Base-by-base conservation (phyloP, 2,797 vertebrate species). In the Holocentrus rufus region DNA sequence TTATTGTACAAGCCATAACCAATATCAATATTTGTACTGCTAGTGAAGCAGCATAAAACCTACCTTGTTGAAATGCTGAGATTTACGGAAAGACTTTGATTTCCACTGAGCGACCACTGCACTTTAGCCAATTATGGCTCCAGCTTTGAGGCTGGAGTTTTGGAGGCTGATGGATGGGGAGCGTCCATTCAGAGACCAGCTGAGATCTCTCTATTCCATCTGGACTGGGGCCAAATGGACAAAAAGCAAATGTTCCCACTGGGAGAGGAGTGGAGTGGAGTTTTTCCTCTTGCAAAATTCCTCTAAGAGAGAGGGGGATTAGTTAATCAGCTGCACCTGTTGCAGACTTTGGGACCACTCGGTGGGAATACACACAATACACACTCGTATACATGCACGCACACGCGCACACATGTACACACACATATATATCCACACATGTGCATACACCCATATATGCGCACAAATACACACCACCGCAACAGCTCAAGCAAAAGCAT, bases 291-390 rank as follows among this genome's bases (percentile, higher is more conserved):
- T 10, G 68, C 83, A 88, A 84, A 87, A 89, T 89, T 89, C 87
- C 87, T 88, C 36, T 31, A 50, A 70, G 80, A 84, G 81, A 77
- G 80, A 63, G 76, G 68, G 77, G 81, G 85, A 85, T 87, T 85
- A 82, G 89, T 80, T 89, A 88, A 91, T 90, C 88, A 90, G 89
- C 85, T 79, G 89, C 91, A 92, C 89, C 90, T 92, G 90, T 91
- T 90, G 81, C 76, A 49, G 59, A 65, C 76, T 82, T 52, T 69
- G 65, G 59, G 83, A 76, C 70, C 1, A 36, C 80, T 83, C 27
- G 57, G 82, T 89, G 88, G 85, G 85, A 90, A 86, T 71, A 84
- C 68, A 79, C 68, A 66, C 77, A 62, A 86, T 71, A 84, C 68
- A 79, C 68, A 66, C 77, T 59, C 46, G 27, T 55, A 57, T 27